A percentile compares a stretch with the other conserved stretches of the same genome.
Conservation (phyloP, 2,113 vertebrate genomes). For the Phaethornis superciliosus region DNA sequence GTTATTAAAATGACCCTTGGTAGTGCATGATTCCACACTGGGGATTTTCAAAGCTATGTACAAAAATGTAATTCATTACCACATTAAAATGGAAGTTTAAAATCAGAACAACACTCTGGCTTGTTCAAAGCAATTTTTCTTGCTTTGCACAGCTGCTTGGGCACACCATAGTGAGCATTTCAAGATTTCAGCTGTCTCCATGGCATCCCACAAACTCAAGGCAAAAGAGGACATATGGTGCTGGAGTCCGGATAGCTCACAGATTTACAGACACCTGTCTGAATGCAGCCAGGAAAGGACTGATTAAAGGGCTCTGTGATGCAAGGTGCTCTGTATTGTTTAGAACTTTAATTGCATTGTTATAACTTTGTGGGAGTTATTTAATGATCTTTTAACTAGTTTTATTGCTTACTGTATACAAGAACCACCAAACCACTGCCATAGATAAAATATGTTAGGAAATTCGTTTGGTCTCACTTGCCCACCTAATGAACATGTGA, state of each 20-base stretch:
- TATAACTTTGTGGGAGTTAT: constrained; percentile 34
- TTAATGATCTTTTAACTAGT: constrained; percentile 56
- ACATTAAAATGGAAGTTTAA: constrained; percentile 48
- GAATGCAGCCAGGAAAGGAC: neutral
- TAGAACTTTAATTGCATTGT: constrained; percentile 33
- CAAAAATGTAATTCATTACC: constrained; percentile 54
- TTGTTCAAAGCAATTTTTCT: constrained; percentile 55
- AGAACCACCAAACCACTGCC: neutral
- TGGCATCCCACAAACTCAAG: neutral
- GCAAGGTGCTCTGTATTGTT: neutral
- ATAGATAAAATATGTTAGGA: neutral
- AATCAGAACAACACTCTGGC: constrained; percentile 51
- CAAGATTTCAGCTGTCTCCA: neutral
- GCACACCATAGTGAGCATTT: neutral
- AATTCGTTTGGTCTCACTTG: neutral
- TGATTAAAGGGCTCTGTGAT: constrained; percentile 14
- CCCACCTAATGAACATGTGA: neutral
- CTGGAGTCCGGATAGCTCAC: neutral
- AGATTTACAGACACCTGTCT: neutral
- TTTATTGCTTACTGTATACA: constrained; percentile 41
- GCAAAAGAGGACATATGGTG: neutral
- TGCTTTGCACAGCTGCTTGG: constrained; percentile 44
- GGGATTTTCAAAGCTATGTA: constrained; percentile 56
- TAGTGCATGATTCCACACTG: constrained; percentile 7
- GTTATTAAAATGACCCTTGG: constrained; percentile 72